Percentiles rank a stretch among this genome's conserved stretches.
These are phyloP conservation scores for Acyrthosiphon pisum DNA, from an alignment of 1,140 invertebrate genomes.

Conservation along the genomic window DNA sequence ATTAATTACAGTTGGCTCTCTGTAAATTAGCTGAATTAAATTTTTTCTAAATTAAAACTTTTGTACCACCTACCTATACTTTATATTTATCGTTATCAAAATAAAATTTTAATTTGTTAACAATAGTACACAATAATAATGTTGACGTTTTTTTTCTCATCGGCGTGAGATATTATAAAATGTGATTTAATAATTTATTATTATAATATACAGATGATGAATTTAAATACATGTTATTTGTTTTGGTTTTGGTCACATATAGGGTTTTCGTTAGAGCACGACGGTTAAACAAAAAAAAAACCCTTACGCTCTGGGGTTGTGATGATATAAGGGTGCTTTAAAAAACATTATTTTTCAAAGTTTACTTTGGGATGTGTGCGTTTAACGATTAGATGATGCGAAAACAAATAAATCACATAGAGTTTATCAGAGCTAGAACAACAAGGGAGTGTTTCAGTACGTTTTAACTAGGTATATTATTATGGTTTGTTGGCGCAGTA, in stretches of 20 bases:
- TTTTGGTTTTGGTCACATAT: not conserved
- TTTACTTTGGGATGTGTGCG: not conserved
- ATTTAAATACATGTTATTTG: not conserved
- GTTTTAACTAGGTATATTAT: not conserved
- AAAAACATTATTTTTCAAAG: conserved; percentile 24
- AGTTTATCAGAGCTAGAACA: not conserved
- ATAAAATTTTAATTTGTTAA: not conserved
- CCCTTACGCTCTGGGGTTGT: not conserved
- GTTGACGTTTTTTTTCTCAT: not conserved
- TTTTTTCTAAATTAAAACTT: not conserved
- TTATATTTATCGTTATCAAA: not conserved
- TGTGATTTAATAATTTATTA: too few relatives aligned
- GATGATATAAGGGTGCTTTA: not conserved
- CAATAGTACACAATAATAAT: not conserved
- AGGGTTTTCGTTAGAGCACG: not conserved
- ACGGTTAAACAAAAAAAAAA: not conserved
- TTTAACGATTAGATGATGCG: not conserved
- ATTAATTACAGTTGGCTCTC: not conserved
- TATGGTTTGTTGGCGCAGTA: not conserved
- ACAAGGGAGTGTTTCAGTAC: not conserved
- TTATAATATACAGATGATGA: not conserved
- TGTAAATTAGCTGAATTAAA: not conserved
- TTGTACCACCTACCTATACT: not conserved
- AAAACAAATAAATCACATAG: conserved; percentile 27
- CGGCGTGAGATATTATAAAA: not conserved